Base-by-base conservation (phyloP, 23 tunicate species). In the Diplosoma virens region DNA sequence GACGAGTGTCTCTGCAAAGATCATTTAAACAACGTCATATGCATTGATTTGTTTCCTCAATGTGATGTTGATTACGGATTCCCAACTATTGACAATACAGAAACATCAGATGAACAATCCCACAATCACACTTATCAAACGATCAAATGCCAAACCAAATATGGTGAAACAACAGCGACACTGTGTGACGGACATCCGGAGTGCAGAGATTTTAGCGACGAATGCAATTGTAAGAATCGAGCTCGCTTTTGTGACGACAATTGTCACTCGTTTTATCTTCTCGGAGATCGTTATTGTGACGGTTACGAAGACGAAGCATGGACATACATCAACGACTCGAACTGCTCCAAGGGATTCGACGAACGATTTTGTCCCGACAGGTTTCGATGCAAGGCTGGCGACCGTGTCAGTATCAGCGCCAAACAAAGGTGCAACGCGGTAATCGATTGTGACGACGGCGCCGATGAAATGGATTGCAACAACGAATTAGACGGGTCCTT, bases 1-100 rank as follows among this genome's bases (percentile, higher is more conserved):
- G 84, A 80, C 68, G 84, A 80, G 31, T 80, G 84, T 67, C 63
- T 80, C 33, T 80, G 84, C 35, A 37, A 47, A 72, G 48, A 34
- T 54, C 35, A 68, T 54, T 36, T 63, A 11, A 11, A 26, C 35
- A 25, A 63, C 35, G 3, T 63, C 3, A 6, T 6, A 5, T 56
- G 64, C 64, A 56, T 5, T 11, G 25, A 56, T 5, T 5, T 16
- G 20, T 5, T n/a, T n/a, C n/a, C n/a, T n/a, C n/a, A n/a, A n/a
- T n/a, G n/a, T n/a, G n/a, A n/a, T n/a, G n/a, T n/a, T n/a, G n/a
- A n/a, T n/a, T n/a, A n/a, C n/a, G n/a, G n/a, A n/a, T n/a, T n/a
- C n/a, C n/a, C n/a, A n/a, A n/a, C n/a, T n/a, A n/a, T n/a, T n/a
- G n/a, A n/a, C n/a, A n/a, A n/a, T n/a, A n/a, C n/a, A n/a, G n/a